Evolutionary conservation across 2,113 vertebrate genomes (phyloP).

Genomic region (Nanger granti): DNA sequence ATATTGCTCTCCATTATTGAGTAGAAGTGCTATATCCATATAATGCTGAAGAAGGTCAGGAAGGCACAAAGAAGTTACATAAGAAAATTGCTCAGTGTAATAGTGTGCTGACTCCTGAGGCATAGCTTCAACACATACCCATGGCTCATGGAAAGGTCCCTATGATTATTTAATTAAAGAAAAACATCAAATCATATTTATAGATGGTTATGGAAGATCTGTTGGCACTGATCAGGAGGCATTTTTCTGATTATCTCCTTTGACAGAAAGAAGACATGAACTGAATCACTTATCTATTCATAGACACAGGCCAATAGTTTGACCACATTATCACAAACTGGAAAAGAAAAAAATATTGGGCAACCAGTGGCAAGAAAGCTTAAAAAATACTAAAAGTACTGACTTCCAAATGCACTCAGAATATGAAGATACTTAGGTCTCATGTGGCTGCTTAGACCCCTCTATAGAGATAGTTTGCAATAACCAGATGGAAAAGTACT

Average conservation of each 20-base stretch:
- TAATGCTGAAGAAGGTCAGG: background rate
- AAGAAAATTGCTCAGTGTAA: background rate
- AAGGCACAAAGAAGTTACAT: background rate
- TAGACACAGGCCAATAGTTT: background rate
- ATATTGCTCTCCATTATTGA: background rate
- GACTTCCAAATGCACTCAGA: background rate
- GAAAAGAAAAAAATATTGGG: background rate
- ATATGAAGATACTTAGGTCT: background rate
- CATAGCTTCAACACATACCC: background rate
- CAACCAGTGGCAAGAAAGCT: background rate
- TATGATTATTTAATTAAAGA: background rate
- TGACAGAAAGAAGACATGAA: background rate
- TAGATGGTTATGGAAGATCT: background rate
- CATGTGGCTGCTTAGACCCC: background rate
- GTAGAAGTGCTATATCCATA: background rate
- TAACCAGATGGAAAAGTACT: background rate
- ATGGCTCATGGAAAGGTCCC: background rate
- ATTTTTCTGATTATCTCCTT: background rate
- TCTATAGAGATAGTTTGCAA: background rate
- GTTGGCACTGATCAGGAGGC: background rate
- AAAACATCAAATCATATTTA: background rate
- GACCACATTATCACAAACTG: background rate
- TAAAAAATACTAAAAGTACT: background rate
- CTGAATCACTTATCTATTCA: background rate
- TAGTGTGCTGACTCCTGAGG: background rate